These are phyloP conservation scores for Triplophysa tibetana DNA, from an alignment of 2,113 vertebrate genomes.

Conservation along the genomic window DNA sequence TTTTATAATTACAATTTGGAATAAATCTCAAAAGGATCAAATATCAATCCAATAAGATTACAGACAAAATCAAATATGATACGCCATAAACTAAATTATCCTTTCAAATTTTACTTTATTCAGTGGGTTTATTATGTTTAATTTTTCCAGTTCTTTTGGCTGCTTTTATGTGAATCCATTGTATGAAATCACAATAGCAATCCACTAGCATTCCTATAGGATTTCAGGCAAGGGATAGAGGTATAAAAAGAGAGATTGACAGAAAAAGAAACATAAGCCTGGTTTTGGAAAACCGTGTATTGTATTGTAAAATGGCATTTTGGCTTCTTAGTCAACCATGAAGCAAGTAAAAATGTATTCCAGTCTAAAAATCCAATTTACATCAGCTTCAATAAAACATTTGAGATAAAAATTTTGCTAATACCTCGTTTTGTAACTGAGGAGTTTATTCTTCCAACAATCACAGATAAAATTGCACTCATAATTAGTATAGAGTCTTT, in stretches of 20 bases:
- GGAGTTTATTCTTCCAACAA: slow-evolving; percentile 21
- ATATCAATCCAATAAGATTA: not conserved
- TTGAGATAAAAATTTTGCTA: slow-evolving; percentile 17
- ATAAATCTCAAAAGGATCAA: not conserved
- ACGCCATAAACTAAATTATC: not conserved
- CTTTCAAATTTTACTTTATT: not conserved
- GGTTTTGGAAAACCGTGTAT: not conserved
- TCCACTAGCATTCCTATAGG: not conserved
- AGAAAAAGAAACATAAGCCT: not conserved
- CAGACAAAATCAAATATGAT: not conserved
- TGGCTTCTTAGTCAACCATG: not conserved
- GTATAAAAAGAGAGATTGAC: not conserved
- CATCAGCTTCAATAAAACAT: slow-evolving; percentile 1
- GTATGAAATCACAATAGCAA: not conserved
- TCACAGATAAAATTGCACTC: slow-evolving; percentile 14
- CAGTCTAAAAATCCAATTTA: slow-evolving; percentile 1
- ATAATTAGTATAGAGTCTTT: not conserved
- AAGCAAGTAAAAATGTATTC: not conserved
- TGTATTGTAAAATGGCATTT: not conserved
- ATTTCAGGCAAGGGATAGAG: not conserved
- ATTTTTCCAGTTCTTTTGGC: not conserved
- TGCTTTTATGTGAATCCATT: not conserved
- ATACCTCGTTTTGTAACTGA: slow-evolving; percentile 3
- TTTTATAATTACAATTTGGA: slow-evolving; percentile 7
- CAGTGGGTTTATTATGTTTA: not conserved